phyloP scores from a whole-genome alignment of 37 sponge, comb jelly and placozoan genomes.

The Beroe forskalii region DNA sequence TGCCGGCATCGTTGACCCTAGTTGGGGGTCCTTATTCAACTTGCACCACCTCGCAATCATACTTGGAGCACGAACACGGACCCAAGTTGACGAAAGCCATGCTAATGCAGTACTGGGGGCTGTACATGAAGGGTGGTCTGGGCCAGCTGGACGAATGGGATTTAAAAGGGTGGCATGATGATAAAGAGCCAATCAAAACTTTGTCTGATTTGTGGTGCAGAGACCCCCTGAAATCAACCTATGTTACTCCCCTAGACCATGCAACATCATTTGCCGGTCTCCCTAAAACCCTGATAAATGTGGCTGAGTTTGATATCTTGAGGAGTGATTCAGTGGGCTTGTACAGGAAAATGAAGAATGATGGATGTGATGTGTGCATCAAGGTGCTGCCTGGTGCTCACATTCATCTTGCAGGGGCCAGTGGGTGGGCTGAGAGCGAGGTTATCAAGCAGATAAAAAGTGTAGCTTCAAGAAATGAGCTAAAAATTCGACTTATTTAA shows the following conservation, averaged over 20 bases:
- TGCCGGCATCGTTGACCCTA: not conserved
- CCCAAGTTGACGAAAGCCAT: constrained; percentile 33
- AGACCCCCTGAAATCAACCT: not conserved
- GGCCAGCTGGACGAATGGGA: not conserved
- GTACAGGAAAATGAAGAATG: constrained; percentile 20
- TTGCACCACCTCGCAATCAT: not conserved
- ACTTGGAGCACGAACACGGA: not conserved
- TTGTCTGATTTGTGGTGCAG: not conserved
- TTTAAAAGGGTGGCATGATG: not conserved
- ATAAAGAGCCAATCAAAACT: not conserved
- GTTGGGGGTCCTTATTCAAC: constrained; percentile 37
- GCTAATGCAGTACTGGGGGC: constrained; percentile 32
- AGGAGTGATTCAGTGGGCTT: not conserved
- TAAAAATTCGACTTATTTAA: too few relatives aligned
- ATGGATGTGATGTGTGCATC: not conserved
- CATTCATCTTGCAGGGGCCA: constrained; percentile 55
- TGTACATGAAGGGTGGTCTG: not conserved
- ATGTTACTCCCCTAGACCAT: not conserved
- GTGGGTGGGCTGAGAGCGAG: not conserved
- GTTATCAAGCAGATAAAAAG: not conserved
- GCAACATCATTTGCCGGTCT: not conserved
- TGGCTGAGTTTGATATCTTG: not conserved
- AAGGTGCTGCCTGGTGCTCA: constrained; percentile 13
- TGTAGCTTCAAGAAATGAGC: not conserved
- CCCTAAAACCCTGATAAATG: not conserved